Evolutionary conservation across 2,113 vertebrate genomes (phyloP).

Genomic region (Gnathonemus longibarbis): DNA sequence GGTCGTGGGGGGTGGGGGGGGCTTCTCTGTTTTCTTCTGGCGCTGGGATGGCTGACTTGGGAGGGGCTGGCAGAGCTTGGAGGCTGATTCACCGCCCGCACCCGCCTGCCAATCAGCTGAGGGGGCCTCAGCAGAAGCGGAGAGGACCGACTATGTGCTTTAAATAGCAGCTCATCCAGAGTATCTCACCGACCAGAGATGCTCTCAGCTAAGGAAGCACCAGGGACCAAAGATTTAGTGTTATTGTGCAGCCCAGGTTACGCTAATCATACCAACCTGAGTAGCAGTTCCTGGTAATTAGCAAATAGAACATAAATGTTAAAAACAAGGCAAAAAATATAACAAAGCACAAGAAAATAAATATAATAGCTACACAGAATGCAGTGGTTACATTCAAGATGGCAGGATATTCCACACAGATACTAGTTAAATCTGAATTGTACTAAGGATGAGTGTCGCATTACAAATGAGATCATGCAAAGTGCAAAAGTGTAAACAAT

Average conservation of each 20-base stretch:
- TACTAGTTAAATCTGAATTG: background rate
- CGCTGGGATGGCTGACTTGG: background rate
- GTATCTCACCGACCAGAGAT: background rate
- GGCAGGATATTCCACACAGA: background rate
- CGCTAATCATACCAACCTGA: background rate
- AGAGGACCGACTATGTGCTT: background rate
- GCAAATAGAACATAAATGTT: background rate
- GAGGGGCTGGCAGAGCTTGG: background rate
- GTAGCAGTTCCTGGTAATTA: background rate
- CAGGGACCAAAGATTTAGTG: background rate
- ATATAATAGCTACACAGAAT: background rate
- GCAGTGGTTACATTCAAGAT: background rate
- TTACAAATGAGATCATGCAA: background rate
- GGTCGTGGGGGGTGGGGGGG: background rate
- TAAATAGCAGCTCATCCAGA: background rate
- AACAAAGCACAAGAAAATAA: background rate
- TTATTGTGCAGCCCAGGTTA: background rate
- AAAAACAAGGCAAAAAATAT: background rate
- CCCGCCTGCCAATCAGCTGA: background rate
- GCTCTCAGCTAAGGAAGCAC: background rate
- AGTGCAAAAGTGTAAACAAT: background rate
- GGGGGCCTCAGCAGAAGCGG: background rate
- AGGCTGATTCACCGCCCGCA: background rate
- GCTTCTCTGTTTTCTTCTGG: background rate
- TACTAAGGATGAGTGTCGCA: background rate